Conservation (phyloP, 2,113 vertebrate genomes). For the Gallinago media region DNA sequence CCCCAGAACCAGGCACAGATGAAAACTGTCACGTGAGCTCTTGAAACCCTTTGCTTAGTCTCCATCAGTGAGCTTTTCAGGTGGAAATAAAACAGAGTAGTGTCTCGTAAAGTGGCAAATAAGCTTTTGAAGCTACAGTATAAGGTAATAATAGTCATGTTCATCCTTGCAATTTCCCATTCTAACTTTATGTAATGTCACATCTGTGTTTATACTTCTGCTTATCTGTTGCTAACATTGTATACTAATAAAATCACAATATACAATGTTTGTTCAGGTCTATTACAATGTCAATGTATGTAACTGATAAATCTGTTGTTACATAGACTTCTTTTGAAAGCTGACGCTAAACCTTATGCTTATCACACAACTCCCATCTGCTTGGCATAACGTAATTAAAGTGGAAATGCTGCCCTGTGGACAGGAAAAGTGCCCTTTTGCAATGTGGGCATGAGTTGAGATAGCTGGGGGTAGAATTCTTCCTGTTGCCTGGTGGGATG, state of each 20-base stretch:
- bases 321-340: neutral
- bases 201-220: neutral
- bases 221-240: neutral
- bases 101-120: neutral
- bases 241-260: neutral
- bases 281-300: neutral
- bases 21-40: neutral
- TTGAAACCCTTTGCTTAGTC: neutral
- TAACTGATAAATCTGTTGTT: neutral
- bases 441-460: neutral
- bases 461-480: neutral
- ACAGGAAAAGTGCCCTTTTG: neutral
- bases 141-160: neutral
- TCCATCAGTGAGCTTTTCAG: neutral
- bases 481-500: neutral
- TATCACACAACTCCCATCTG: neutral
- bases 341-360: rapidly evolving
- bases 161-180: neutral
- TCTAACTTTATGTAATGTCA: neutral
- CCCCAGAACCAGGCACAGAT: neutral
- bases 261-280: neutral
- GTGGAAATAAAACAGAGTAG: neutral
- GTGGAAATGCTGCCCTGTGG: neutral
- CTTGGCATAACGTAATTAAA: neutral
- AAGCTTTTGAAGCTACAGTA: neutral